phyloP scores from a whole-genome alignment of 2,797 vertebrate genomes.

The Adrianichthys oophorus region DNA sequence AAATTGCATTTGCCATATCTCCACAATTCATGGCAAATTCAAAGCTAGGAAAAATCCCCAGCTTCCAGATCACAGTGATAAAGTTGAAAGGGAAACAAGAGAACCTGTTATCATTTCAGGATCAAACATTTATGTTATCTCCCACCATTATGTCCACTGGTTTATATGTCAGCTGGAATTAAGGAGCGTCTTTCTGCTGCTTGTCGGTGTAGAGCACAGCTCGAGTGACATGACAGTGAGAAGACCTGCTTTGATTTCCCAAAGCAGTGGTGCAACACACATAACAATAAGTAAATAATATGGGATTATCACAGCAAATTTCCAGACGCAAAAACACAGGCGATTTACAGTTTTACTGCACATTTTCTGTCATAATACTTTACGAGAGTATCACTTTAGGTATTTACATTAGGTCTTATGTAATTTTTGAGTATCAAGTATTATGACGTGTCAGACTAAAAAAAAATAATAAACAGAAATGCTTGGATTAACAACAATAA shows the following conservation, averaged over 20 bases:
- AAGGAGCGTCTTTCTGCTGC: constrained; percentile 12
- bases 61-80: constrained; percentile 8
- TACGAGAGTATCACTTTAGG: no score
- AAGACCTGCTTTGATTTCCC: constrained; percentile 8
- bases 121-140: constrained; percentile 15
- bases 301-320: background rate
- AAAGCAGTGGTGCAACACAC: constrained; percentile 7
- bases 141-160: constrained; percentile 11
- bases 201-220: constrained; percentile 1
- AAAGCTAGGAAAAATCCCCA: constrained; percentile 10
- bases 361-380: no score
- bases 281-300: background rate
- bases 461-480: no score
- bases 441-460: no score
- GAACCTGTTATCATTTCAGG: constrained; percentile 6
- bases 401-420: no score
- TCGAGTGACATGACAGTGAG: constrained; percentile 9
- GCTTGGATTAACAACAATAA: no score
- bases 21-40: constrained; percentile 12
- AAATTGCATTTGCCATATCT: background rate
- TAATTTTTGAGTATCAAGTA: no score
- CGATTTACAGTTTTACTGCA: no score
- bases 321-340: no score
- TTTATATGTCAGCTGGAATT: constrained; percentile 25
- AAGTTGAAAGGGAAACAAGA: constrained; percentile 32